Conservation (phyloP, 23 tunicate genomes). For the Ascidia mentula region DNA sequence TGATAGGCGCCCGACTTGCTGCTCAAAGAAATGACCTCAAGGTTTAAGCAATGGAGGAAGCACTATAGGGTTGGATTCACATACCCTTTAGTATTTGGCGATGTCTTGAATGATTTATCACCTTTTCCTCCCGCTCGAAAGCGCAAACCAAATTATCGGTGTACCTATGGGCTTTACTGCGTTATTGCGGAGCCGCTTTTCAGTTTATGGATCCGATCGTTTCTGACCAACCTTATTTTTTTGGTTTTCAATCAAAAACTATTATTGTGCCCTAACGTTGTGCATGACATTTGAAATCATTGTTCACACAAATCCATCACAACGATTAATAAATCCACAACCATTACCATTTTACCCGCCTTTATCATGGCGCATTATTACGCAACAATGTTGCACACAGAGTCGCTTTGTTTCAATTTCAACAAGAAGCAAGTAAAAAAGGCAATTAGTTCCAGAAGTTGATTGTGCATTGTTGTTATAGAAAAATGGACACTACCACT, state of each 20-base stretch:
- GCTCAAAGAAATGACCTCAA: too few relatives aligned
- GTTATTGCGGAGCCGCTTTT: too few relatives aligned
- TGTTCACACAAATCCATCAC: too few relatives aligned
- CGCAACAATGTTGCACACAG: neutral
- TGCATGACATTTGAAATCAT: too few relatives aligned
- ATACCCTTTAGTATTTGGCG: neutral
- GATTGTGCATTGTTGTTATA: neutral
- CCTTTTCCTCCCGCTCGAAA: neutral
- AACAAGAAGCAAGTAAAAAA: neutral
- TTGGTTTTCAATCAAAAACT: too few relatives aligned
- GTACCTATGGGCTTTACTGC: too few relatives aligned
- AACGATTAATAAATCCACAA: too few relatives aligned
- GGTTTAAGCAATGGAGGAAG: neutral
- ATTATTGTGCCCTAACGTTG: too few relatives aligned
- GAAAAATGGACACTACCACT: conserved; percentile 17
- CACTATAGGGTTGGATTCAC: neutral
- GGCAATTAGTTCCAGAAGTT: conserved; percentile 3
- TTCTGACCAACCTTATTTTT: too few relatives aligned
- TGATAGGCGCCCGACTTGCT: too few relatives aligned
- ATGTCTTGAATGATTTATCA: conserved; percentile 2
- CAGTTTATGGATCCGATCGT: too few relatives aligned
- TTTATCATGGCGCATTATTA: neutral
- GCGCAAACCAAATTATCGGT: neutral
- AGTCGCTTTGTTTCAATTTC: neutral
- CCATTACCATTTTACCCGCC: too few relatives aligned